Base-by-base conservation (phyloP, 2,797 vertebrate genomes). In the Mus spretus region DNA sequence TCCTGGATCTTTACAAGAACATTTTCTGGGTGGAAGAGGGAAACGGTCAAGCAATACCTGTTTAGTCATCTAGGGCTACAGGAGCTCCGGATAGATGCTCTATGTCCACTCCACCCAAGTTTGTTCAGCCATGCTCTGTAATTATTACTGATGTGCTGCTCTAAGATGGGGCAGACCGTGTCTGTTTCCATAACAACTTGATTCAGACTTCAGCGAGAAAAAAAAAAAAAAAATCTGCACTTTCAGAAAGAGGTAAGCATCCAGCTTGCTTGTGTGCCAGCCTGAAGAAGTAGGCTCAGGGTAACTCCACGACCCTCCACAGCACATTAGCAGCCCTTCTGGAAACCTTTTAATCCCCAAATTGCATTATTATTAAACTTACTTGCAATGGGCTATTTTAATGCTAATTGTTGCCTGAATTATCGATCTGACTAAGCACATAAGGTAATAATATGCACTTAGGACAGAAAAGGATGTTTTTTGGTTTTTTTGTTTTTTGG, bases 141-240 rank as follows among this genome's bases (percentile, higher is more conserved):
- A 97, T 97, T 97, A 96, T 92, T 90, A 97, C 70, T 70, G 26
- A 93, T 84, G 79, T 20, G 0, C 87, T 96, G 50, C 90, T 91
- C 95, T 95, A 94, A 93, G 47, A 97, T 24, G 17, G 83, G 40
- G 83, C 87, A 96, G 91, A 83, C 67, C 53, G 6, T 95, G 97
- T 95, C 74, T 10, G 96, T 98, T 98, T 96, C 96, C 97, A 90
- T 96, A 98, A 98, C 96, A 98, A 97, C 96, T 97, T 93, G 89
- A 34, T 81, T 95, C 90, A 97, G 91, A 47, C 59, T 90, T 85
- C 47, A 31, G n/a, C 90, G 20, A 0, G 10, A 37, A 40, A 40
- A 44, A 47, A 50, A 40, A 44, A 47, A 50, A 50, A 95, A 89
- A 65, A 63, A 81, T 87, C 1, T 0, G 4, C 13, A 94, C 83